Evolutionary conservation across 2,797 vertebrate species (phyloP).

Genomic region (Cyprinodon diabolis): DNA sequence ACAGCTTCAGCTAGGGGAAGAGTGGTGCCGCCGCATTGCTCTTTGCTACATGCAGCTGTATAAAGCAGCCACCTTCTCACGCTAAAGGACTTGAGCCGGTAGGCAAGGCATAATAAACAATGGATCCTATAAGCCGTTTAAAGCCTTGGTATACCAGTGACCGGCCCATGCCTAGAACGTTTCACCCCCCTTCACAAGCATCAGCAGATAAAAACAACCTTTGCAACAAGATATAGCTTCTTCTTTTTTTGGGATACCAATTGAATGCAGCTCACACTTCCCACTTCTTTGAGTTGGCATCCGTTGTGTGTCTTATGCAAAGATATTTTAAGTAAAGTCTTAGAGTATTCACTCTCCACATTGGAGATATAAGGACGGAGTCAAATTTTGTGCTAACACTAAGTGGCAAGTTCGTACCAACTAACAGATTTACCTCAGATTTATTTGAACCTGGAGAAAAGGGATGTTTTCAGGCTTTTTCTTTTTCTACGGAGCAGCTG

Average conservation of each 20-base stretch:
- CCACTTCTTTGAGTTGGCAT: slow-evolving; percentile 51
- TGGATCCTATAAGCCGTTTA: not conserved
- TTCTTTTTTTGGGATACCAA: slow-evolving; percentile 51
- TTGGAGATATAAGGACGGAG: slow-evolving; percentile 78
- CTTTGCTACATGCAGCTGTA: not conserved
- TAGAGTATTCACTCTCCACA: slow-evolving; percentile 80
- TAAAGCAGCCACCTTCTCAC: not conserved
- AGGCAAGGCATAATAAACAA: not conserved
- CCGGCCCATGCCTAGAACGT: slow-evolving; percentile 24
- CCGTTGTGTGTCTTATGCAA: slow-evolving; percentile 66
- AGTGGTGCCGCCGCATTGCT: not conserved
- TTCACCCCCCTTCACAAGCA: slow-evolving; percentile 44
- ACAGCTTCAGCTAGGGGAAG: not conserved
- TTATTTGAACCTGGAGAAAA: slow-evolving; percentile 65
- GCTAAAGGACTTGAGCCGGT: not conserved
- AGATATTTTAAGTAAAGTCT: slow-evolving; percentile 68
- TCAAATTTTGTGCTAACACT: slow-evolving; percentile 72
- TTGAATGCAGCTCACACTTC: slow-evolving; percentile 45
- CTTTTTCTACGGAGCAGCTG: slow-evolving; percentile 49
- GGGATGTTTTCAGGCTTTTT: slow-evolving; percentile 61
- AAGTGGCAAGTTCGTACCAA: slow-evolving; percentile 73
- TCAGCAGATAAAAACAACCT: slow-evolving; percentile 69
- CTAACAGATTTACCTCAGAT: slow-evolving; percentile 77
- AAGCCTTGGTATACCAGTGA: not conserved
- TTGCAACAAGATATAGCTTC: slow-evolving; percentile 49